These are phyloP conservation scores for Holotrichia oblita DNA, from an alignment of 1,140 invertebrate genomes.

Conservation along the genomic window DNA sequence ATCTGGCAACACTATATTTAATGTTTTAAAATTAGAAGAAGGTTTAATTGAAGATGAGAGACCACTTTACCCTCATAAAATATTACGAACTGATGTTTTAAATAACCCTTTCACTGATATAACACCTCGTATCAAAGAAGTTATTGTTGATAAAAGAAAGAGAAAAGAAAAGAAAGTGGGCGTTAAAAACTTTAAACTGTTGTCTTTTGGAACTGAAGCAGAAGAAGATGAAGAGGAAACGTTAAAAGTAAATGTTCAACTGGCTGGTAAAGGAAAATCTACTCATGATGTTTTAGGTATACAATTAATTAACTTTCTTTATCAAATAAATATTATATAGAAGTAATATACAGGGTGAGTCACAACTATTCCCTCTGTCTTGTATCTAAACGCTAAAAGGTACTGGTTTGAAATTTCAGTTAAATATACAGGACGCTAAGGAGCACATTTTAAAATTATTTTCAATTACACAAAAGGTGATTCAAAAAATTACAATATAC, in stretches of 20 bases:
- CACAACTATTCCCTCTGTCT: too few relatives aligned
- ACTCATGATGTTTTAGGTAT: conserved; percentile 85
- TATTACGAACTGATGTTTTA: conserved; percentile 84
- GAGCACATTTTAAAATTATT: too few relatives aligned
- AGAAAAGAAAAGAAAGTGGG: conserved; percentile 56
- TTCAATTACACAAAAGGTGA: too few relatives aligned
- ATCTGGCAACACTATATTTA: conserved; percentile 94
- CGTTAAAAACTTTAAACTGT: conserved; percentile 85
- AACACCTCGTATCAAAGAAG: conserved; percentile 70
- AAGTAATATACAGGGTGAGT: too few relatives aligned
- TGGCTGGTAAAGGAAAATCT: conserved; percentile 84
- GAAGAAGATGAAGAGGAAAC: conserved; percentile 96
- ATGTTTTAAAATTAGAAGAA: conserved; percentile 94
- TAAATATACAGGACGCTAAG: too few relatives aligned
- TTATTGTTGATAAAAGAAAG: conserved; percentile 53
- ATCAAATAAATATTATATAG: too few relatives aligned
- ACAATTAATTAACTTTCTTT: too few relatives aligned
- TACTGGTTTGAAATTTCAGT: too few relatives aligned
- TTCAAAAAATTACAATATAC: too few relatives aligned
- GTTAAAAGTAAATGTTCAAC: conserved; percentile 72
- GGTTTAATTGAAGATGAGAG: conserved; percentile 84
- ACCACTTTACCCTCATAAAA: conserved; percentile 91
- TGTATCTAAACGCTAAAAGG: too few relatives aligned
- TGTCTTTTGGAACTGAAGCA: conserved; percentile 98
- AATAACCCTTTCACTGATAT: conserved; percentile 96